Percentiles rank a stretch among this genome's conserved stretches.
Evolutionary conservation across 2,888 invertebrate genomes (phyloP).

Genomic region (Andrena fulva): DNA sequence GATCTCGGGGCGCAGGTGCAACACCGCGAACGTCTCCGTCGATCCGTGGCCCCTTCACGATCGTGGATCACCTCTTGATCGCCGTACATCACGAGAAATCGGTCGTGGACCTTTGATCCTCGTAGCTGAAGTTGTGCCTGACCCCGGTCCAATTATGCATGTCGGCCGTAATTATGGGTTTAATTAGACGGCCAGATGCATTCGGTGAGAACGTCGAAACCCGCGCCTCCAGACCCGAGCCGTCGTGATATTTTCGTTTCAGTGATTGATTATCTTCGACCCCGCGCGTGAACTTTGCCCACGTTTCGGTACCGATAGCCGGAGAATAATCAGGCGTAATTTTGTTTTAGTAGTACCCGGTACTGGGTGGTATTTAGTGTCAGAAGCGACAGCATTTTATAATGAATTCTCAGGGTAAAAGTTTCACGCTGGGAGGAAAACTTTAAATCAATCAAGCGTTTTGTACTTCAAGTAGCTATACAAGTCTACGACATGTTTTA

Average conservation of each 20-base stretch:
- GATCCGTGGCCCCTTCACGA: neutral
- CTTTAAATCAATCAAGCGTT: no score
- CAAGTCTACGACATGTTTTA: no score
- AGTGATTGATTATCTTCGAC: slow-evolving; percentile 48
- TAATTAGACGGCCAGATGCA: slow-evolving; percentile 56
- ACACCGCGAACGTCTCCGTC: slow-evolving; percentile 30
- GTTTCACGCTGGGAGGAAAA: no score
- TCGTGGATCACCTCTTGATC: slow-evolving; percentile 34
- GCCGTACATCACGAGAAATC: slow-evolving; percentile 56
- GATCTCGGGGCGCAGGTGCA: slow-evolving; percentile 63
- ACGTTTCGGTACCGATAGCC: slow-evolving; percentile 8
- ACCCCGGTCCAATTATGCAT: slow-evolving; percentile 60
- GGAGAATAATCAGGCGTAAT: neutral
- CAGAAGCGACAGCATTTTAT: neutral
- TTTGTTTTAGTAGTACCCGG: neutral
- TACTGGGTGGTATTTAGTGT: neutral
- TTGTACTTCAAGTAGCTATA: no score
- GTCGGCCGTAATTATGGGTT: slow-evolving; percentile 62
- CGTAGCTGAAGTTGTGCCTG: slow-evolving; percentile 40
- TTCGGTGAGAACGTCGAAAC: slow-evolving; percentile 51
- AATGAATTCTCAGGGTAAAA: neutral
- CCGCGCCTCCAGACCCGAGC: neutral
- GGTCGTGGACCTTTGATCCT: slow-evolving; percentile 65
- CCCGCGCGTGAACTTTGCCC: slow-evolving; percentile 22
- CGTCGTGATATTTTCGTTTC: slow-evolving; percentile 37